Evolutionary conservation across 2,113 vertebrate species (phyloP).

Genomic region (Puma concolor): DNA sequence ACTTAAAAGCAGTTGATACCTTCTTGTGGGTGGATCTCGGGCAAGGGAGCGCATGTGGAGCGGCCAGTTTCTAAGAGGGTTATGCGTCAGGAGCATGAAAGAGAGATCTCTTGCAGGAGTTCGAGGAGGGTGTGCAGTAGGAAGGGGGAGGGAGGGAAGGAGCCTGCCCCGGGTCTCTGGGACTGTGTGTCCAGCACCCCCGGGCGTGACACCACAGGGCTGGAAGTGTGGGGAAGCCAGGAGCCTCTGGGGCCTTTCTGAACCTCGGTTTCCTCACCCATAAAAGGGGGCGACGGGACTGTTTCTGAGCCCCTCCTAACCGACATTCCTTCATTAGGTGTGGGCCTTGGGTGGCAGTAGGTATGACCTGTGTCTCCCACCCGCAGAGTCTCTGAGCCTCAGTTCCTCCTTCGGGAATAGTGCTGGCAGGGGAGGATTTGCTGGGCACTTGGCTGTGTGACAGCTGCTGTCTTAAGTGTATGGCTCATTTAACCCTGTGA

Average conservation of each 20-base stretch:
- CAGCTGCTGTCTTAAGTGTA: neutral
- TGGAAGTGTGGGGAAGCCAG: neutral
- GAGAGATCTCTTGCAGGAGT: neutral
- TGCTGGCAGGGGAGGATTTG: accelerated
- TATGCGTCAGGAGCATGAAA: neutral
- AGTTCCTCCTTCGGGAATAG: neutral
- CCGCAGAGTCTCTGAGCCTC: neutral
- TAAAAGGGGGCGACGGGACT: neutral
- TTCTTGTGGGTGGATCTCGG: neutral
- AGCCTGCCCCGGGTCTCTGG: accelerated
- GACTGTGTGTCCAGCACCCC: neutral
- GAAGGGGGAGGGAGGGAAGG: neutral
- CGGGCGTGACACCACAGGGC: accelerated
- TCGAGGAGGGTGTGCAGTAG: neutral
- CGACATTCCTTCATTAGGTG: accelerated
- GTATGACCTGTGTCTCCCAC: neutral
- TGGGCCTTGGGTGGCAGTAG: neutral
- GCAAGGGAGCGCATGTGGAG: neutral
- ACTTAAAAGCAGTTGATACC: no score
- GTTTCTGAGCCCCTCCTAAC: neutral
- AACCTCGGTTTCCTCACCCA: neutral
- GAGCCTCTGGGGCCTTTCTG: neutral
- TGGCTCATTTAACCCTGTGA: neutral
- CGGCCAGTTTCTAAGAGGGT: neutral
- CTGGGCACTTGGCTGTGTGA: no score